A percentile compares a stretch with the other conserved stretches of the same genome.
Conservation (phyloP, 2,113 vertebrate species). For the Notechis scutatus region DNA sequence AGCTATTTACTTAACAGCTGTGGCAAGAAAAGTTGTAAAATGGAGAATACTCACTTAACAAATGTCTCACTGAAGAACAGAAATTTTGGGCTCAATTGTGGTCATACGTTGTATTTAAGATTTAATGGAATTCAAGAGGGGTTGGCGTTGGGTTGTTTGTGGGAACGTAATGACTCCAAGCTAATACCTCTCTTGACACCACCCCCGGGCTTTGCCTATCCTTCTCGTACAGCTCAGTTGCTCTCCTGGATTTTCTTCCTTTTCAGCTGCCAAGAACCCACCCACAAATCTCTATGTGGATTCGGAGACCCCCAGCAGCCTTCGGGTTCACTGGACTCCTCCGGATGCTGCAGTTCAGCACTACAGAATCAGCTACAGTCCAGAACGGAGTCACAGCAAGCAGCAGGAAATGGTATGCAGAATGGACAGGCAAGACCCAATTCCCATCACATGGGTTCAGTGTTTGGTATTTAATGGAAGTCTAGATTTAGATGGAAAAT, state of each 20-base stretch:
- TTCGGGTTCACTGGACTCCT: conserved; percentile 80
- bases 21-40: too few species aligned
- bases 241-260: not conserved
- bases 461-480: not conserved
- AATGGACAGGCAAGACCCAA: not conserved
- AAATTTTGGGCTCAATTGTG: not conserved
- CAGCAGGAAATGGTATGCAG: conserved; percentile 64
- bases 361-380: conserved; percentile 77
- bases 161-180: not conserved
- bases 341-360: conserved; percentile 77
- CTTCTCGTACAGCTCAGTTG: not conserved
- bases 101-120: not conserved
- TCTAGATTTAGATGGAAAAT: not conserved
- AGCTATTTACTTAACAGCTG: not conserved
- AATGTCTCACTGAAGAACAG: too few species aligned
- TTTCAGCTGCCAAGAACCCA: conserved; percentile 74
- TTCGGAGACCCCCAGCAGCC: conserved; percentile 77
- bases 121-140: not conserved
- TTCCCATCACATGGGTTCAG: not conserved
- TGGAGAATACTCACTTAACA: too few species aligned
- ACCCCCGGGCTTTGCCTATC: not conserved
- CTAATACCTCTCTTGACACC: not conserved
- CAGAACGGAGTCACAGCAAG: conserved; percentile 54
- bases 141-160: not conserved
- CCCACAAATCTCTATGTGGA: conserved; percentile 76